phyloP scores from a whole-genome alignment of 2,888 invertebrate species.

The Dryococelus australis region DNA sequence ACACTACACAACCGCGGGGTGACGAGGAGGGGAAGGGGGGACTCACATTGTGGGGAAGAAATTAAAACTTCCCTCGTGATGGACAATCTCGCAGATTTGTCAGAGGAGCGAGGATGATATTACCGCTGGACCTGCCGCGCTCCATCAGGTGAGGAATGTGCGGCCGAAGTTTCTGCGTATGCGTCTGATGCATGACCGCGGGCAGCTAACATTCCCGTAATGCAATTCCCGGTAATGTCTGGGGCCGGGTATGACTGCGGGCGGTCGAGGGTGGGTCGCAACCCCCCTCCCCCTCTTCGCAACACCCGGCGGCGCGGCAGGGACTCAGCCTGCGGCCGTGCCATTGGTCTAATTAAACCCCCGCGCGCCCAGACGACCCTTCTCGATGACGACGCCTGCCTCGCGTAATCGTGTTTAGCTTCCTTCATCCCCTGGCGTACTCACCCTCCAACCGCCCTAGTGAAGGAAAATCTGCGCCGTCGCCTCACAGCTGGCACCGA shows the following conservation, averaged over 20 bases:
- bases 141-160: not conserved
- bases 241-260: not conserved
- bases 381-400: not conserved
- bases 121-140: too few relatives aligned
- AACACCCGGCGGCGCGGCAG: not conserved
- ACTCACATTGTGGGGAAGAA: too few relatives aligned
- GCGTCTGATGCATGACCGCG: not conserved
- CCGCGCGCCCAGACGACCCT: not conserved
- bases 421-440: not conserved
- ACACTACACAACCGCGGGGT: too few relatives aligned
- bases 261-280: not conserved
- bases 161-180: not conserved
- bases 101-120: too few relatives aligned
- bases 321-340: not conserved
- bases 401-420: not conserved
- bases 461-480: too few relatives aligned
- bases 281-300: not conserved
- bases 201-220: not conserved
- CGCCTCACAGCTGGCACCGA: too few relatives aligned
- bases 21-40: too few relatives aligned
- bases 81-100: too few relatives aligned
- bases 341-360: constrained; percentile 10
- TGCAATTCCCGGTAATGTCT: not conserved
- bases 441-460: not conserved
- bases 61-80: too few relatives aligned